phyloP scores from a whole-genome alignment of 2,113 vertebrate genomes.

The Polypterus senegalus region DNA sequence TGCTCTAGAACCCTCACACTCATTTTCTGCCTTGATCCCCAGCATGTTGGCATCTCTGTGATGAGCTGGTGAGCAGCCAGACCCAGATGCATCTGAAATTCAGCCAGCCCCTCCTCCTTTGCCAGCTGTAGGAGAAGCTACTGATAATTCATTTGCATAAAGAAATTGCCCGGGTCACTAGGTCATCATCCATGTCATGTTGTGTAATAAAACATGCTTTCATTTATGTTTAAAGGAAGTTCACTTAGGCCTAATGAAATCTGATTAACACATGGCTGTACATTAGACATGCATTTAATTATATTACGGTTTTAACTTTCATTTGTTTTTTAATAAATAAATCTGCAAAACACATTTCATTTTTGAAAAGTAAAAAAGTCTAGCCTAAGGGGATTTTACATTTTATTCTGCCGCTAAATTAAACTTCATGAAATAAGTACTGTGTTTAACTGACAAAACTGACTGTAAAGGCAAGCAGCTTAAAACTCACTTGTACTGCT shows the following conservation, averaged over 20 bases:
- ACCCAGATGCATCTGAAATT: constrained; percentile 17
- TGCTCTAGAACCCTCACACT: constrained; percentile 9
- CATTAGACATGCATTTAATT: no score
- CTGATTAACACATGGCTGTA: no score
- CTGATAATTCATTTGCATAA: constrained; percentile 13
- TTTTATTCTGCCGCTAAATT: no score
- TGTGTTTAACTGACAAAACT: no score
- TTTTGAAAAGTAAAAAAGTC: background rate
- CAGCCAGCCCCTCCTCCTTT: constrained; percentile 4
- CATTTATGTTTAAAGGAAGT: background rate
- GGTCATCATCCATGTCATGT: constrained; percentile 16
- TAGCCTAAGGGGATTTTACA: no score
- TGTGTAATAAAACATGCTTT: constrained; percentile 9
- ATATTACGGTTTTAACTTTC: no score
- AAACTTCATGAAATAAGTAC: no score
- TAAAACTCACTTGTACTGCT: no score
- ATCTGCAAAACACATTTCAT: no score
- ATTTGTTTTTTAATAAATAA: no score
- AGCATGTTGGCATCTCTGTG: constrained; percentile 15
- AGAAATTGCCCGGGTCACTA: constrained; percentile 13
- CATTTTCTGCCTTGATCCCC: constrained; percentile 19
- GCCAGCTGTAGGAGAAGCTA: constrained; percentile 10
- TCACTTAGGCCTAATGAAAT: no score
- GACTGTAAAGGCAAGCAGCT: no score
- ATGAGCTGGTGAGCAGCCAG: constrained; percentile 17